Base-by-base conservation (phyloP, 1,140 invertebrate genomes). In the Trichonephila clavata region DNA sequence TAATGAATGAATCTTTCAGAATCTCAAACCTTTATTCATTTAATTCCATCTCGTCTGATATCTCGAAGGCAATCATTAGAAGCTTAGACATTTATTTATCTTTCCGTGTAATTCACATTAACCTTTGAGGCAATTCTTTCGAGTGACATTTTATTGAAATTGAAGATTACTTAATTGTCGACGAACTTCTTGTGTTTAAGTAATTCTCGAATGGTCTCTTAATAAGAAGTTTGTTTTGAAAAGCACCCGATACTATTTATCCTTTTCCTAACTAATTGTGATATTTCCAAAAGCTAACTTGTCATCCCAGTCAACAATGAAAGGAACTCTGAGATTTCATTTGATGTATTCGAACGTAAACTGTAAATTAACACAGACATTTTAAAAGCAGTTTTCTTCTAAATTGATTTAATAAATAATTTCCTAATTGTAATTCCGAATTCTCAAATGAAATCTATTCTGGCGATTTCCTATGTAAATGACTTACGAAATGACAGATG, bases 331-430 rank as follows among this genome's bases (percentile, higher is more conserved):
- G 65, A 68, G 24, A 68, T 13, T 24, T 68, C 7, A 4, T n/a
- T 68, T 24, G n/a, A 68, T n/a, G 3, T n/a, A 24, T 68, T 68
- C 24, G 24, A n/a, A 14, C 24, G 65, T 68, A 13, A 68, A 68
- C n/a, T n/a, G 7, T 8, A 13, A 68, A 68, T 68, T 27, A n/a
- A n/a, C n/a, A 14, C 13, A 27, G 65, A 27, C 65, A 13, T 68
- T 68, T 68, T 68, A 68, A 68, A 68, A 3, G 65, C n/a, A 27
- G 24, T 68, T 68, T n/a, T 68, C 65, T 68, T 24, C 50, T 24
- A 24, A 68, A 68, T 68, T 68, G 65, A 68, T 68, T 68, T 24
- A 68, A 68, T 68, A 68, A 68, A 68, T 68, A 68, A 24, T 68
- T 68, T 68, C 0, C 65, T 68, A 68, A 68, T 68, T 68, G 65